Evolutionary conservation across 2,888 invertebrate species (phyloP).

Genomic region (Ichneumoninae sp.): DNA sequence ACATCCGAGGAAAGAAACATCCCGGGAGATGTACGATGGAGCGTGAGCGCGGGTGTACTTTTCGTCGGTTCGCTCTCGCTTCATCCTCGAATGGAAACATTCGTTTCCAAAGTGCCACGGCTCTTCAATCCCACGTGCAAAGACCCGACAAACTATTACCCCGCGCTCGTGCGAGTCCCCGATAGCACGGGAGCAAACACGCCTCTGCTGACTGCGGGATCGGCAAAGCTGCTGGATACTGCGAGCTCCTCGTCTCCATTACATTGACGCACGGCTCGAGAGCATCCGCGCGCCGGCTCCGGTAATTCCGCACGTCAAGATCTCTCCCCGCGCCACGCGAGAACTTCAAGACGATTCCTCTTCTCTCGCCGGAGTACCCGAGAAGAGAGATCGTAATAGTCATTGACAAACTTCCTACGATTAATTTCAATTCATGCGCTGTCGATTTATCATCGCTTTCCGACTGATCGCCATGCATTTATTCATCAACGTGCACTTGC

Average conservation of each 20-base stretch:
- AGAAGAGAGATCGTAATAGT: constrained; percentile 25
- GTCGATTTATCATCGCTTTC: constrained; percentile 48
- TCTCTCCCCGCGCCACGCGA: constrained; percentile 5
- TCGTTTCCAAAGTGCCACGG: constrained; percentile 55
- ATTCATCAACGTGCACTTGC: constrained; percentile 24
- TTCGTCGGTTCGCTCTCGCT: constrained; percentile 11
- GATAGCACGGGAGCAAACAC: constrained; percentile 35
- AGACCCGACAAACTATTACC: constrained; percentile 52
- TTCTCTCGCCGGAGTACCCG: constrained; percentile 5
- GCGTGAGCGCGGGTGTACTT: constrained; percentile 32
- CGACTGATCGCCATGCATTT: constrained; percentile 37
- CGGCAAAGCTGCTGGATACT: constrained; percentile 12
- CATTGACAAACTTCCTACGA: constrained; percentile 44
- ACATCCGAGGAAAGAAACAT: constrained; percentile 36
- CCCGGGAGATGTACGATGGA: constrained; percentile 54
- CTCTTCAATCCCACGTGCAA: constrained; percentile 12
- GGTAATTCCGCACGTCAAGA: constrained; percentile 53
- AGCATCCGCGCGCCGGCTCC: constrained; percentile 15
- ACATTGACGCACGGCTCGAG: constrained; percentile 58
- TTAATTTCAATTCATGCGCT: constrained; percentile 27
- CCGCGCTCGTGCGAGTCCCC: neutral
- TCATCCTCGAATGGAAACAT: constrained; percentile 42
- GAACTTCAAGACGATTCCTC: constrained; percentile 22
- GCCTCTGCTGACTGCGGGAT: constrained; percentile 2
- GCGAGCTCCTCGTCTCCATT: constrained; percentile 51